These are phyloP conservation scores for Tenthredo livida DNA, from an alignment of 2,888 invertebrate genomes.

Conservation along the genomic window DNA sequence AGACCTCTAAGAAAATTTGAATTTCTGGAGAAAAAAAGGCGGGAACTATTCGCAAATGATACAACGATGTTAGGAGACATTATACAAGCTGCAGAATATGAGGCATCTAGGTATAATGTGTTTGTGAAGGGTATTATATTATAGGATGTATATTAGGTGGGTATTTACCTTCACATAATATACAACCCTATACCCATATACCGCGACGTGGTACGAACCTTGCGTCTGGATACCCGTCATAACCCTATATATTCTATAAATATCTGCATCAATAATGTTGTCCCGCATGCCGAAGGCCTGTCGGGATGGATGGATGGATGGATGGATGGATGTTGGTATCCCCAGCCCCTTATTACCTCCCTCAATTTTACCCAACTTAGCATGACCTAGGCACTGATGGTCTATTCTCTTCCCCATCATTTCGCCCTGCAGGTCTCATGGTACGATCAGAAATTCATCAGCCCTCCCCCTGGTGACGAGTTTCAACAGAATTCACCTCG, in stretches of 20 bases:
- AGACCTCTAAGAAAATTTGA: no score
- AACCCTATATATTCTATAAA: slow-evolving; percentile 53
- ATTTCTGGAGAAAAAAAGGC: not conserved
- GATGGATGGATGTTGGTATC: not conserved
- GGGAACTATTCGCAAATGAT: not conserved
- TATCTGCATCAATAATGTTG: slow-evolving; percentile 54
- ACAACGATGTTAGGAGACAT: not conserved
- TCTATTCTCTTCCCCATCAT: not conserved
- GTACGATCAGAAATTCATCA: slow-evolving; percentile 29
- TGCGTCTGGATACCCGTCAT: slow-evolving; percentile 33
- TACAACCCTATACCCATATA: not conserved
- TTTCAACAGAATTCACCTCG: not conserved
- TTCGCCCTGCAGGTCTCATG: not conserved
- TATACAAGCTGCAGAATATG: not conserved
- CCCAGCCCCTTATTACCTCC: slow-evolving; percentile 12
- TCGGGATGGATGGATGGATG: not conserved
- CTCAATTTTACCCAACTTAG: slow-evolving; percentile 24
- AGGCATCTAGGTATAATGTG: not conserved
- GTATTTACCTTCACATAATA: not conserved
- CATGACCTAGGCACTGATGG: slow-evolving; percentile 23
- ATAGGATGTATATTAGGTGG: not conserved
- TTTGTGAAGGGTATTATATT: not conserved
- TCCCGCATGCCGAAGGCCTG: slow-evolving; percentile 31
- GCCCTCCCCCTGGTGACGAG: not conserved
- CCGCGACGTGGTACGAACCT: slow-evolving; percentile 19